phyloP scores from a whole-genome alignment of 2,113 vertebrate genomes.

The Tenebrosternarchus preto region DNA sequence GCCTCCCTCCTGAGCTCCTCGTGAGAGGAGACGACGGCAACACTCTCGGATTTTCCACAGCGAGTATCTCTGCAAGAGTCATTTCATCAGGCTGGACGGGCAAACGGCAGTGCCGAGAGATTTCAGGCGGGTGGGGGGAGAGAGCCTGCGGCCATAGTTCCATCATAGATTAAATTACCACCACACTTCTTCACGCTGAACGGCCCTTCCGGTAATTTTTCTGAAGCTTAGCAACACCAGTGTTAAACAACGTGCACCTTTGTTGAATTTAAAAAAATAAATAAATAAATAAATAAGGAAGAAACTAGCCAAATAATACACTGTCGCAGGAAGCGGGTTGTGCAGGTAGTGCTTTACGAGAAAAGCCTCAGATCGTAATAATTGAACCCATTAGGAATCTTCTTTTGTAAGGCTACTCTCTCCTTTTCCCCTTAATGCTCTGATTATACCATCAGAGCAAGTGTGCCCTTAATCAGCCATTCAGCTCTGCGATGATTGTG shows the following conservation, averaged over 20 bases:
- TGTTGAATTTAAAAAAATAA: not conserved
- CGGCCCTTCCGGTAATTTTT: too few species aligned
- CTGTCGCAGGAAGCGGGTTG: not conserved
- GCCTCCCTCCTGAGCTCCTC: constrained; percentile 22
- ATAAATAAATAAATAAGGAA: not conserved
- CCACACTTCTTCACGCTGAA: too few species aligned
- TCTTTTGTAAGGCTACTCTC: constrained; percentile 29
- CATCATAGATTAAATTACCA: not conserved
- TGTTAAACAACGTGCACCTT: not conserved
- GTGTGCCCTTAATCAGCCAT: constrained; percentile 59
- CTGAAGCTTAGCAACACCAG: too few species aligned
- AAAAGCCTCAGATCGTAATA: constrained; percentile 9
- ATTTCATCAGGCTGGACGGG: constrained; percentile 34
- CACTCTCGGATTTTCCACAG: constrained; percentile 20
- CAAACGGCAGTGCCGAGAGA: constrained; percentile 6
- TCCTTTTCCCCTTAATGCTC: constrained; percentile 30
- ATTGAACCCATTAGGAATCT: constrained; percentile 25
- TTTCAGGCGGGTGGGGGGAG: not conserved
- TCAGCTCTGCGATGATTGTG: constrained; percentile 63
- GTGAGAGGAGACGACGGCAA: constrained; percentile 26
- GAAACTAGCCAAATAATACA: not conserved
- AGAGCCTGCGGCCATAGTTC: not conserved
- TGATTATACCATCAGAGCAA: constrained; percentile 47
- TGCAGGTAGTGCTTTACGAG: not conserved
- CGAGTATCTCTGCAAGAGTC: constrained; percentile 35